Percentiles rank a stretch among this genome's conserved stretches.
phyloP scores from a whole-genome alignment of 2,113 vertebrate species.

The Cyanoramphus novaezelandiae region DNA sequence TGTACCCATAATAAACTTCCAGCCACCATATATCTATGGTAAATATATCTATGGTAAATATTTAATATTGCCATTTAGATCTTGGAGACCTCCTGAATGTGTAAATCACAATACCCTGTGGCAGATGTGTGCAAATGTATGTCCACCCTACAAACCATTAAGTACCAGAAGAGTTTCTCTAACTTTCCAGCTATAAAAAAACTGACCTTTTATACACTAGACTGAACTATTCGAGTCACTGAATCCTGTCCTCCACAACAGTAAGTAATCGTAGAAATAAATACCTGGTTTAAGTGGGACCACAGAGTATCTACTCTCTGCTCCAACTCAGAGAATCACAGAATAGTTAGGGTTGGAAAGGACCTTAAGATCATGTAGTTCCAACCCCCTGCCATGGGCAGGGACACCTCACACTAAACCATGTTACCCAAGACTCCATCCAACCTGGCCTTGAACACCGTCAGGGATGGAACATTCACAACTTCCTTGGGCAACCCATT shows the following conservation, averaged over 20 bases:
- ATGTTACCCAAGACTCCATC: not conserved
- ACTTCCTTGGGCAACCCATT: not conserved
- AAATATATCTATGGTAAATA: slow-evolving; percentile 54
- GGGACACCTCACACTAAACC: not conserved
- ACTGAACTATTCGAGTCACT: not conserved
- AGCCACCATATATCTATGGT: slow-evolving; percentile 4
- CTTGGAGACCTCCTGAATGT: slow-evolving; percentile 5
- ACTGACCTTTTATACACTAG: not conserved
- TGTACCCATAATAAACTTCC: not conserved
- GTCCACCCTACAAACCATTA: not conserved
- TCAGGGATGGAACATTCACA: not conserved
- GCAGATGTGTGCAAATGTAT: not conserved
- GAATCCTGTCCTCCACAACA: not conserved
- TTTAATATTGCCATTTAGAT: slow-evolving; percentile 55
- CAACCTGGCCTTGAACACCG: not conserved
- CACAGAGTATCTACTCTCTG: not conserved
- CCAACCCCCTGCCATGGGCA: not conserved
- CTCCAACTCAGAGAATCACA: not conserved
- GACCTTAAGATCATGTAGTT: not conserved
- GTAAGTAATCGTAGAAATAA: not conserved
- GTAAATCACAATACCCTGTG: not conserved
- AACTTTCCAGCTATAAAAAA: not conserved
- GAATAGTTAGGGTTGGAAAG: not conserved
- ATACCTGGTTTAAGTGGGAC: not conserved
- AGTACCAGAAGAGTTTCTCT: not conserved